Evolutionary conservation across 2,113 vertebrate species (phyloP), one percentile per base, ranked within the genome.

Genomic region (Copsychus sechellarum): DNA sequence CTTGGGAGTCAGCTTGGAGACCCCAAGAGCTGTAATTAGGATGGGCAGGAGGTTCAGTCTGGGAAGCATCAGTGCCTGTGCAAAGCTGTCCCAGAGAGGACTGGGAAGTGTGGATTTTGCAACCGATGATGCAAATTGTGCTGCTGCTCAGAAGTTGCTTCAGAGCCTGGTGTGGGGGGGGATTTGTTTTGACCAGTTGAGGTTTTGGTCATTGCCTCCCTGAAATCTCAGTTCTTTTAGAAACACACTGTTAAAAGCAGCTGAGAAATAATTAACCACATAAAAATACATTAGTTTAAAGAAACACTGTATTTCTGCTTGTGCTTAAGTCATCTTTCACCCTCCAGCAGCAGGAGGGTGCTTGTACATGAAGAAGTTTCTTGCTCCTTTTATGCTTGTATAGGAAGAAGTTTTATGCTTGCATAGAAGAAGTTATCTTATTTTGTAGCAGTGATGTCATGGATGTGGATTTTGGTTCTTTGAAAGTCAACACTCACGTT

Each of bases 1-100:
- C 87, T 81, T 93, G 93, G 86, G 90, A 96, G 81, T 96, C 90
- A 92, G 88, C 92, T 81, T 0, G 38, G 91, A 81, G 95, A 95
- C 96, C 93, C 92, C 85, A 88, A 11, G 91, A 95, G 92, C 50
- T 5, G 60, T 43, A 84, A 94, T 86, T 79, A 91, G 87, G 48
- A 56, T 60, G 58, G 70, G 78, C 78, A 93, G 51, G 92, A 96
- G 93, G 38, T 33, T 90, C 48, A 15, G 67, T 72, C 90, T 94
- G 92, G 94, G 82, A 91, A 92, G 82, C 51, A 61, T 92, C 95
- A 87, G 73, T 66, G 45, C 70, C 62, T 90, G 81, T 56, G 85
- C 85, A 87, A 24, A 79, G 56, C 77, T 86, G 86, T 74, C 78
- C 48, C 5, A 14, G 81, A 50, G 90, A 84, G 72, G 40, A 34